Base-by-base conservation (phyloP, 2,113 vertebrate species). In the Tenrec ecaudatus region DNA sequence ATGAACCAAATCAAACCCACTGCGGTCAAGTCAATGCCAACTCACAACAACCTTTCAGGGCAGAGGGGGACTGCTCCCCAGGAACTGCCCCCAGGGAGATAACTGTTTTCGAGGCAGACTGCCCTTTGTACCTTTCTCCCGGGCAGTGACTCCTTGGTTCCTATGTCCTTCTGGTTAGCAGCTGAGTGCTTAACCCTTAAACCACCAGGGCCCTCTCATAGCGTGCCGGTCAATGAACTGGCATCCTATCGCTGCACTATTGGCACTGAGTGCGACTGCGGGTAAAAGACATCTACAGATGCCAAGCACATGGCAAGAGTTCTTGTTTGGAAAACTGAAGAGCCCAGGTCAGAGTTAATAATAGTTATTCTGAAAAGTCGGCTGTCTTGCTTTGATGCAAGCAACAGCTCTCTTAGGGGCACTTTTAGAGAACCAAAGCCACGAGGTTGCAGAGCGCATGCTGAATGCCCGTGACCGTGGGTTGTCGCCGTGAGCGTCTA, bases 241-340 rank as follows among this genome's bases (percentile, higher is more conserved):
- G 73, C 81, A 86, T 95, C 68, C 53, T 79, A 76, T 73, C 31
- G 73, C 38, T 76, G 62, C 88, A 73, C 92, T 76, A 53, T 53
- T 53, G 86, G 60, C 43, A 85, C 57, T 76, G 90, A 58, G 53
- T 64, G 25, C 27, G 23, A 14, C 40, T 64, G 81, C 69, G 33
- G 76, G 58, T 76, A 92, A 86, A 40, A 10, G 57, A 64, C 78
- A 0, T 0, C 77, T 3, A 9, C 6, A 91, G 27, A 27, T 64
- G 62, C 82, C 62, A 87, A 71, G 40, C 64, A 27, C 60, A 77
- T 8, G 33, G 36, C 62, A 62, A 64, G 38, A 76, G 89, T 64
- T 85, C 43, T 85, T 64, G 3, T 38, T 36, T 38, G 29, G 47
- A 75, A 92, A 69, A 66, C 3, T 5, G 81, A 79, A 66, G 31